phyloP scores from a whole-genome alignment of 2,113 vertebrate species.

The Amazona vittata region DNA sequence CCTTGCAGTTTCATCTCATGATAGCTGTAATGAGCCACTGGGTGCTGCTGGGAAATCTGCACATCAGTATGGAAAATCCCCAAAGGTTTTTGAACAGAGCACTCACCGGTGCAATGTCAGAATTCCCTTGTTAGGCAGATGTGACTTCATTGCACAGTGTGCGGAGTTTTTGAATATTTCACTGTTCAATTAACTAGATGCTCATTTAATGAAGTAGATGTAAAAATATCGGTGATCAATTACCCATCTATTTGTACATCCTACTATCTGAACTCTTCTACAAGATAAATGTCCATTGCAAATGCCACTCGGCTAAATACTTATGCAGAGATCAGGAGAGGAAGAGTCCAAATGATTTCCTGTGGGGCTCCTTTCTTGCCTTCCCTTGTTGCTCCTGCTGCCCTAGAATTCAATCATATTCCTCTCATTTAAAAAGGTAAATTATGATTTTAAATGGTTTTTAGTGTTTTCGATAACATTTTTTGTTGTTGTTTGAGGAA shows the following conservation, averaged over 20 bases:
- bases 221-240: neutral
- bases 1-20: neutral
- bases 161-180: slow-evolving; percentile 4
- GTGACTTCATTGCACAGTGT: neutral
- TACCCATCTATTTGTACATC: neutral
- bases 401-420: neutral
- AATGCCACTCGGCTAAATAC: neutral
- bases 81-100: neutral
- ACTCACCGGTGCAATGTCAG: neutral
- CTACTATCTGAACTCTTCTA: neutral
- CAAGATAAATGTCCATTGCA: neutral
- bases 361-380: neutral
- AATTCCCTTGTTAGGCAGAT: neutral
- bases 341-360: slow-evolving; percentile 5
- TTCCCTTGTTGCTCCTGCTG: neutral
- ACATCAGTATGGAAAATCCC: neutral
- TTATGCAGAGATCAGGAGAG: slow-evolving; percentile 5
- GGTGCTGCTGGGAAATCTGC: neutral
- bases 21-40: neutral
- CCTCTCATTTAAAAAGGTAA: neutral
- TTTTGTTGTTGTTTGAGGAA: slow-evolving; percentile 5
- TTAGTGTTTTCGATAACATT: neutral
- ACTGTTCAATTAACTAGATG: neutral
- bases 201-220: neutral
- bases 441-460: neutral